Conservation (phyloP, 2,113 vertebrate genomes). For the Sylvietta virens region DNA sequence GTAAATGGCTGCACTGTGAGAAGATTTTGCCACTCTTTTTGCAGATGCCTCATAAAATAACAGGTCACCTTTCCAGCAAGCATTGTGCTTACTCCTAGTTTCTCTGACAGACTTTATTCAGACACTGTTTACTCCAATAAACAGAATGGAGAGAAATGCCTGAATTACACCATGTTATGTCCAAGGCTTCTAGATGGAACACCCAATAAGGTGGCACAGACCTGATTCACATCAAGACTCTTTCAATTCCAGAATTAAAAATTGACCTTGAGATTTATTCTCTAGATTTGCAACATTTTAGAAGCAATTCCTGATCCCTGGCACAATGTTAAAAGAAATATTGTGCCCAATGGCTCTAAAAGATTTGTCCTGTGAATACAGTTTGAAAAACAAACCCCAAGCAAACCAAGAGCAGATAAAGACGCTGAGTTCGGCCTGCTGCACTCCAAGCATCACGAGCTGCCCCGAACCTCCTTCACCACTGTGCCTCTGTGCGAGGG, state of each 20-base stretch:
- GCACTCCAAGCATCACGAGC: neutral
- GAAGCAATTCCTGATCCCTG: neutral
- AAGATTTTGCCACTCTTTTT: neutral
- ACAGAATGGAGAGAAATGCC: neutral
- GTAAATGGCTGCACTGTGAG: neutral
- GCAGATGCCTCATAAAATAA: neutral
- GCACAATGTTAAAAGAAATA: rapidly evolving
- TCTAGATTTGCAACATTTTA: neutral
- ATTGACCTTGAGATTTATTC: neutral
- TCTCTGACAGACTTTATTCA: neutral
- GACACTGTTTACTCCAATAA: neutral
- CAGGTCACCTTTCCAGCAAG: neutral
- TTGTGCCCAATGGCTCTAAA: neutral
- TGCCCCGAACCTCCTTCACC: rapidly evolving
- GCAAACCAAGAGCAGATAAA: neutral
- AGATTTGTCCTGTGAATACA: neutral
- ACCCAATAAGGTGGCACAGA: neutral
- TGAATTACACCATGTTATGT: neutral
- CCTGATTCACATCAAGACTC: neutral
- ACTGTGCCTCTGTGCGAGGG: rapidly evolving
- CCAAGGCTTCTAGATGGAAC: neutral
- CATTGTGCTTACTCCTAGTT: neutral
- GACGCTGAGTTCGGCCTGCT: neutral
- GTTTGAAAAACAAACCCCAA: neutral
- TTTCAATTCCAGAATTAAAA: neutral